phyloP scores from a whole-genome alignment of 2,797 vertebrate genomes.

The Mus minutoides region DNA sequence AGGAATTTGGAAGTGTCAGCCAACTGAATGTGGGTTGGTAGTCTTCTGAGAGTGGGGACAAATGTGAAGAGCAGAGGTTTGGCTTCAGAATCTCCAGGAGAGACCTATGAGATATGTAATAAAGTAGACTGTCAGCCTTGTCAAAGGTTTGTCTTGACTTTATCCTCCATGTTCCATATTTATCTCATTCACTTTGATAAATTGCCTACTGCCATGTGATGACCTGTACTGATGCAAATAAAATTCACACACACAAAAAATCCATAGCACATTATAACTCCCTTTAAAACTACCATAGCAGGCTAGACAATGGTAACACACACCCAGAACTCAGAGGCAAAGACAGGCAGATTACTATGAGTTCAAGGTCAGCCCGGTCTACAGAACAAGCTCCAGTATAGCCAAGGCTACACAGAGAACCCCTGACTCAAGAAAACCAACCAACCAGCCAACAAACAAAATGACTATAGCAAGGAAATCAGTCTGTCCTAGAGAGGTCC shows the following conservation, averaged over 20 bases:
- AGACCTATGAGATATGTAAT: slow-evolving; percentile 87
- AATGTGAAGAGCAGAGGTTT: slow-evolving; percentile 91
- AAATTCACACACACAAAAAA: slow-evolving; percentile 38
- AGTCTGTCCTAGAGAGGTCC: not conserved
- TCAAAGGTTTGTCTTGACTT: slow-evolving; percentile 36
- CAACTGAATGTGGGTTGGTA: slow-evolving; percentile 89
- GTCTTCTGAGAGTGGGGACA: slow-evolving; percentile 89
- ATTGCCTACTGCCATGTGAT: not conserved
- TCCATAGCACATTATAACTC: not conserved
- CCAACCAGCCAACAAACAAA: not conserved
- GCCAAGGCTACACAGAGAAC: not conserved
- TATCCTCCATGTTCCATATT: not conserved
- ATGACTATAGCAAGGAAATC: not conserved
- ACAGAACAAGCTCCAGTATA: not conserved
- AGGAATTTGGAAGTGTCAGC: slow-evolving; percentile 84
- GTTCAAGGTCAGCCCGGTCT: not conserved
- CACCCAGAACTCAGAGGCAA: not conserved
- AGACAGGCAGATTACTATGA: not conserved
- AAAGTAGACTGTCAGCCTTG: slow-evolving; percentile 59
- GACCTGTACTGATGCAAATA: not conserved
- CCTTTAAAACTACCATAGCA: not conserved
- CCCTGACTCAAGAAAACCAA: not conserved
- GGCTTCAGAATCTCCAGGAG: slow-evolving; percentile 84
- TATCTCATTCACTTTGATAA: slow-evolving; percentile 58
- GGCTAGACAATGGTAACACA: not conserved